Evolutionary conservation across 2,797 vertebrate genomes (phyloP).

Genomic region (Sphenopsis melanotis): DNA sequence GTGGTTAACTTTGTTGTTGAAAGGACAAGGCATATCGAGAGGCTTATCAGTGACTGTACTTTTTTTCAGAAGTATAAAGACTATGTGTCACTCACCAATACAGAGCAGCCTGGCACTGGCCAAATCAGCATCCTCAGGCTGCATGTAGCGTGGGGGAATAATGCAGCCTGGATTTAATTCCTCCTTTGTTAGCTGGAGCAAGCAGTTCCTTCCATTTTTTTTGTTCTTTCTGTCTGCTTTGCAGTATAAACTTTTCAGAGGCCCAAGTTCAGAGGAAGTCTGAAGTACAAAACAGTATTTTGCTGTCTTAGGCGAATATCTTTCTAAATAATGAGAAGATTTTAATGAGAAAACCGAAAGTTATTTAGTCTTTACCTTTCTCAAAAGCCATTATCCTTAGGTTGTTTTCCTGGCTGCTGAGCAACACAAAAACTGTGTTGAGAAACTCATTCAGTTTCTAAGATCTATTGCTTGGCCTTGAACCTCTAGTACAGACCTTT

Average conservation of each 20-base stretch:
- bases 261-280: not conserved
- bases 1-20: not conserved
- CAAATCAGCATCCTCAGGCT: not conserved
- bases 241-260: not conserved
- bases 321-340: not conserved
- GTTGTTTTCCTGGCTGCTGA: not conserved
- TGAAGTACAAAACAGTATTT: not conserved
- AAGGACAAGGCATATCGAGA: not conserved
- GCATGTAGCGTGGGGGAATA: not conserved
- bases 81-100: not conserved
- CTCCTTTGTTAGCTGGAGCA: not conserved
- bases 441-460: not conserved
- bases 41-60: not conserved
- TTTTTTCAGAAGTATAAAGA: not conserved
- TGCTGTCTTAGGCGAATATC: not conserved
- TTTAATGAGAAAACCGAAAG: not conserved
- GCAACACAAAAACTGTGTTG: not conserved
- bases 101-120: not conserved
- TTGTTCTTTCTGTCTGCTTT: not conserved
- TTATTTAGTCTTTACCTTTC: conserved; percentile 1
- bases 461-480: conserved; percentile 27
- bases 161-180: not conserved
- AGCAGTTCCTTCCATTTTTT: not conserved
- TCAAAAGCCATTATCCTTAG: not conserved
- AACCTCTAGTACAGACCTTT: not conserved